Base-by-base conservation (phyloP, 2,888 invertebrate genomes). In the Nasonovia ribisnigri region DNA sequence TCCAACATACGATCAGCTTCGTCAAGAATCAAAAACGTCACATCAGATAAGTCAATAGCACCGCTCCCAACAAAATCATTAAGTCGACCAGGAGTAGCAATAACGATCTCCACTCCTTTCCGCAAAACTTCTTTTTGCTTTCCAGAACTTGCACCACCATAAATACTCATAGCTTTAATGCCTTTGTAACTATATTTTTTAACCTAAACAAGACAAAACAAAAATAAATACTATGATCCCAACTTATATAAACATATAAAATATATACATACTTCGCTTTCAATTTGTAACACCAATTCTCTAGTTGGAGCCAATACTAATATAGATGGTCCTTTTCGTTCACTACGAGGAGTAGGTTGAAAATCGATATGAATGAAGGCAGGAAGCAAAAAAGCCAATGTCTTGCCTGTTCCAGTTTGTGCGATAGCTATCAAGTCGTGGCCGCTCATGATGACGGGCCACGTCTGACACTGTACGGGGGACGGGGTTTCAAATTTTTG, bases 371-470 rank as follows among this genome's bases (percentile, higher is more conserved):
- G 99, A 95, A 99, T 98, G 95, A 99, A 96, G 26, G 98, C 99
- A 20, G 99, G 99, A 92, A 99, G 95, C 1, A 99, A 96, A 95
- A 99, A 99, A 0, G 99, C 99, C 94, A 99, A 96, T 0, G 99
- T 99, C 96, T 99, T 99, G 95, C 97, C 97, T 42, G 98, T 98
- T 94, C 98, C 98, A 13, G 98, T 98, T 96, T 99, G 99, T 0
- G 99, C 99, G 95, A 99, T 99, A 20, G 99, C 99, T 95, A 99
- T 99, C 95, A 99, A 96, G 96, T 99, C 99, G 95, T 97, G 97
- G 0, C 99, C 99, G 95, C 97, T 97, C 86, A 99, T 96, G 0
- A 99, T 96, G 94, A 99, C 97, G 1, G 99, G 99, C 99, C 99
- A 99, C 0, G 98, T 98, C 96, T 99, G 99, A 94, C 97, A 96